A percentile compares a stretch with the other conserved stretches of the same genome.
phyloP scores from a whole-genome alignment of 2,888 invertebrate species.

The Drosophila phalerata region DNA sequence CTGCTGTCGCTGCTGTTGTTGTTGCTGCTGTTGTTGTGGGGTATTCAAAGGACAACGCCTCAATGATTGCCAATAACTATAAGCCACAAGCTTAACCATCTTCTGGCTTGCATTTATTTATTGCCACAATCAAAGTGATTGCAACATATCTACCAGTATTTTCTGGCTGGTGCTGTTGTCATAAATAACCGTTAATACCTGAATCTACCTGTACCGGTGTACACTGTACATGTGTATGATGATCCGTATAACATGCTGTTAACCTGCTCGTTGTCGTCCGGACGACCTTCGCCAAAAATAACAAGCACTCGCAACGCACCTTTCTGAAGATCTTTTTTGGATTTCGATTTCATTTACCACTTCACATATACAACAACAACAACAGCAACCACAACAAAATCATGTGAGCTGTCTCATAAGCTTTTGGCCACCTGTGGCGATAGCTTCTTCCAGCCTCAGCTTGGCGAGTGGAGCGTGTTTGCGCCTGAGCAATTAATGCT shows the following conservation, averaged over 20 bases:
- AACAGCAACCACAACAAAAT: background rate
- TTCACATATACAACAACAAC: background rate
- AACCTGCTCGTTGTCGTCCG: conserved; percentile 39
- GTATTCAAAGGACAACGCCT: conserved; percentile 62
- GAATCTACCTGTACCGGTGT: conserved; percentile 21
- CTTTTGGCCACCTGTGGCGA: conserved; percentile 48
- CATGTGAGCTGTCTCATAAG: conserved; percentile 2
- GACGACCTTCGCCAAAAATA: conserved; percentile 54
- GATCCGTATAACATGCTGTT: conserved; percentile 54
- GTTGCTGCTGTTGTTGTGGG: conserved; percentile 5
- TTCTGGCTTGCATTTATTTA: conserved; percentile 42
- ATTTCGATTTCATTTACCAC: conserved; percentile 27
- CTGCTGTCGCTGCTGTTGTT: background rate
- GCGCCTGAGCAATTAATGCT: conserved; percentile 61
- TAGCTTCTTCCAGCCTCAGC: conserved; percentile 23
- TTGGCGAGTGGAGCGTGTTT: conserved; percentile 37
- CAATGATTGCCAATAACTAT: conserved; percentile 18
- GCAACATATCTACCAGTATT: conserved; percentile 42
- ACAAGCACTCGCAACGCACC: conserved; percentile 17
- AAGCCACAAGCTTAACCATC: conserved; percentile 34
- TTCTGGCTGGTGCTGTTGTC: conserved; percentile 10
- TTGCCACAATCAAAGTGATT: conserved; percentile 43
- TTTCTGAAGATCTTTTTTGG: conserved; percentile 34
- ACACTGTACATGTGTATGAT: conserved; percentile 4
- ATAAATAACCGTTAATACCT: conserved; percentile 65